Evolutionary conservation across 1,140 invertebrate species (phyloP).

Genomic region (Apis mellifera): DNA sequence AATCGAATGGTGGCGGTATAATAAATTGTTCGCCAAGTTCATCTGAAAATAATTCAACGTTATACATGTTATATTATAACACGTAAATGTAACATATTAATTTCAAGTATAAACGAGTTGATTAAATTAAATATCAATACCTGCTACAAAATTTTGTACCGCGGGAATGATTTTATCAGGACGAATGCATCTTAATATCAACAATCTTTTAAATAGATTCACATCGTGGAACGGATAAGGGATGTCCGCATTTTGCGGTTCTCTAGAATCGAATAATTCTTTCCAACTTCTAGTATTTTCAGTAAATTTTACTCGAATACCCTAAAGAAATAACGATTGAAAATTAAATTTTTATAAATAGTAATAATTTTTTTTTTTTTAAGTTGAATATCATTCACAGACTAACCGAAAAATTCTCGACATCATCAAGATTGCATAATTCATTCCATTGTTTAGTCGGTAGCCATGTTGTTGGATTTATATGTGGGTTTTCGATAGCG

Average conservation of each 20-base stretch:
- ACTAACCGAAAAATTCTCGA: conserved; percentile 83
- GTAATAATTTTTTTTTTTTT: too few relatives aligned
- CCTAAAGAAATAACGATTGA: conserved; percentile 68
- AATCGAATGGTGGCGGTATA: conserved; percentile 94
- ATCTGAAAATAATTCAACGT: conserved; percentile 73
- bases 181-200: conserved; percentile 91
- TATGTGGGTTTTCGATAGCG: conserved; percentile 88
- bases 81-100: background rate
- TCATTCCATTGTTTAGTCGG: conserved; percentile 92
- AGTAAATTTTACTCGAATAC: conserved; percentile 84
- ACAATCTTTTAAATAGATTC: conserved; percentile 87
- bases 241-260: conserved; percentile 86
- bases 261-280: conserved; percentile 85
- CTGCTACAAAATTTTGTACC: conserved; percentile 88
- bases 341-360: background rate
- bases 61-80: background rate
- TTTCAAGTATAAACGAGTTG: background rate
- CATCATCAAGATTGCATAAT: conserved; percentile 86
- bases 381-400: background rate
- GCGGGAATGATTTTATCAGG: conserved; percentile 94
- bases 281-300: conserved; percentile 87
- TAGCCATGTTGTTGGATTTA: conserved; percentile 89
- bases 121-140: conserved; percentile 78
- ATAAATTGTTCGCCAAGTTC: conserved; percentile 91
- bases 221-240: conserved; percentile 87